phyloP scores from a whole-genome alignment of 2,797 vertebrate genomes.

The Crypturellus tataupa region DNA sequence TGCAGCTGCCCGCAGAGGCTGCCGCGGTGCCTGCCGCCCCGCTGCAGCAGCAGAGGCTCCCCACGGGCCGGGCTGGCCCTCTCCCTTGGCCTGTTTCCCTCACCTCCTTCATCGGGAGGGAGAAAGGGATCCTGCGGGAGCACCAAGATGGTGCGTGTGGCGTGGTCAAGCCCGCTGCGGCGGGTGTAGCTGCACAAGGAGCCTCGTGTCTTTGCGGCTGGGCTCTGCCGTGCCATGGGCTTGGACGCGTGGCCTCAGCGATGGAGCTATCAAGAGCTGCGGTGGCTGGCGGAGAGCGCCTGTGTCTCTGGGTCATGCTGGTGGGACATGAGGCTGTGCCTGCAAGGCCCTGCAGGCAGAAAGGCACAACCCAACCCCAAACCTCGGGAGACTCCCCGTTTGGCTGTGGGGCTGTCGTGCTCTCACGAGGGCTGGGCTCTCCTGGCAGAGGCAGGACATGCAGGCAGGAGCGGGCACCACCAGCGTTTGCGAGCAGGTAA shows the following conservation, averaged over 20 bases:
- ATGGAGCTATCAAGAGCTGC: accelerated
- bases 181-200: background rate
- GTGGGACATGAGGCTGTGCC: background rate
- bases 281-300: background rate
- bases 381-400: background rate
- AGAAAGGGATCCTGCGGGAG: background rate
- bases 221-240: accelerated
- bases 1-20: background rate
- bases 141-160: accelerated
- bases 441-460: no score
- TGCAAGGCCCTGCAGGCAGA: accelerated
- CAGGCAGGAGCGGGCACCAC: accelerated
- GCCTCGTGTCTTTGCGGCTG: background rate
- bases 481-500: background rate
- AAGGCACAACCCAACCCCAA: accelerated
- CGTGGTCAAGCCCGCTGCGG: background rate
- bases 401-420: background rate
- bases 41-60: background rate
- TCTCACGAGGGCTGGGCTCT: no score
- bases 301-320: background rate
- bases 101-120: no score
- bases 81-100: background rate
- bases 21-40: no score
- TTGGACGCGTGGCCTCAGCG: accelerated
- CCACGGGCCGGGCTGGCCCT: background rate